These are phyloP conservation scores for Ammodytes marinus DNA, from an alignment of 2,113 vertebrate genomes.

Conservation along the genomic window DNA sequence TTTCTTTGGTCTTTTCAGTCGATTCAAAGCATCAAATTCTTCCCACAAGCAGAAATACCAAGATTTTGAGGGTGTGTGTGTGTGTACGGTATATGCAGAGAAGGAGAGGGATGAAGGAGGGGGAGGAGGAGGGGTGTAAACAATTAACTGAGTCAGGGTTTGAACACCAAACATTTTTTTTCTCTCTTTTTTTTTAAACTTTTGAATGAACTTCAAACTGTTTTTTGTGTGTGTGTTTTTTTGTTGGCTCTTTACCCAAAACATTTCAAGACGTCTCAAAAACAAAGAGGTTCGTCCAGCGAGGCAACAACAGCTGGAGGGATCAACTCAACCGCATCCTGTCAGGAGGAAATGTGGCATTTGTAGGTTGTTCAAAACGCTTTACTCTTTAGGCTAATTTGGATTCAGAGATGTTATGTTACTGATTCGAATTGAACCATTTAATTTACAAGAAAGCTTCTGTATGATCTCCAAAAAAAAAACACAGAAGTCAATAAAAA, in stretches of 20 bases:
- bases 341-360: neutral
- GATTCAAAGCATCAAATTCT: conserved; percentile 67
- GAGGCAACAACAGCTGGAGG: conserved; percentile 67
- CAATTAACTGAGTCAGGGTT: conserved; percentile 68
- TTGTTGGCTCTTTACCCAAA: conserved; percentile 30
- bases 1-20: conserved; percentile 59
- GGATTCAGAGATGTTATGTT: neutral
- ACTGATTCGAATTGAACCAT: neutral
- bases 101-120: neutral
- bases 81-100: neutral
- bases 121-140: conserved; percentile 46
- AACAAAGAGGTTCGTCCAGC: conserved; percentile 16
- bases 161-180: conserved; percentile 37
- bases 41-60: conserved; percentile 70
- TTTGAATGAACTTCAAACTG: conserved; percentile 41
- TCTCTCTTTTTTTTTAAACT: neutral
- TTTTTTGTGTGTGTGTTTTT: too few species aligned
- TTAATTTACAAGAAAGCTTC: neutral
- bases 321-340: conserved; percentile 23
- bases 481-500: neutral
- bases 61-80: conserved; percentile 37
- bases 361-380: neutral
- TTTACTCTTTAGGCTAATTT: neutral
- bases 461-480: too few species aligned
- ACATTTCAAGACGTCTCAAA: conserved; percentile 6